Base-by-base conservation (phyloP, 2,888 invertebrate genomes). In the Brachycybe producta region DNA sequence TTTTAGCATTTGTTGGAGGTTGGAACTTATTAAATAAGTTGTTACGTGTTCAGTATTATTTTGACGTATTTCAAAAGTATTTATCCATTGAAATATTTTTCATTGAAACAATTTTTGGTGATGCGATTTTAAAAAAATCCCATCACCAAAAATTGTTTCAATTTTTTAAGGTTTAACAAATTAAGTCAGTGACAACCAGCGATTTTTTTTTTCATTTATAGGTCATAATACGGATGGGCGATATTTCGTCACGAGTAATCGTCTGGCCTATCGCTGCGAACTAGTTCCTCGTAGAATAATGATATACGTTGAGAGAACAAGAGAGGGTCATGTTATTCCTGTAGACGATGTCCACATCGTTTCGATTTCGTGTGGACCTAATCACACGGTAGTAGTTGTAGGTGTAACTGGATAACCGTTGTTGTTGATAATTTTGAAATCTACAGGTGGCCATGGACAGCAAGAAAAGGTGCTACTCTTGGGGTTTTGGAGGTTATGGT, bases 401-500 rank as follows among this genome's bases (percentile, higher is more conserved):
- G 13, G 13, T 7, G 24, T 45, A 35, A 45, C 15, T 38, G 8
- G 42, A 26, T 21, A 13, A 42, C 8, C n/a, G 11, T 38, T 11
- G 8, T 38, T 13, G 11, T 30, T 30, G n/a, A 30, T 30, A 8
- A 8, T 41, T 21, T 17, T 23, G 24, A 17, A 7, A 59, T 13
- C n/a, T n/a, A n/a, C 55, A 82, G 82, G 78, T 85, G 42, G 86
- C 85, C 0, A 78, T 90, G 56, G 92, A 94, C 63, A 81, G 84
- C 0, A 82, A 82, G 65, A 87, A 84, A 67, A 78, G 92, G 11
- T 83, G 85, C 0, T 94, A 78, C 68, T 87, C 90, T 47, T 94
- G 92, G 92, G 92, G 94, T 19, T 94, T 91, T 67, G 92, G 91
- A 11, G 94, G 92, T 0, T 87, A 92, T 62, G 92, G 92, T 0